phyloP scores from a whole-genome alignment of 2,888 invertebrate species.

The Hybos culiciformis region DNA sequence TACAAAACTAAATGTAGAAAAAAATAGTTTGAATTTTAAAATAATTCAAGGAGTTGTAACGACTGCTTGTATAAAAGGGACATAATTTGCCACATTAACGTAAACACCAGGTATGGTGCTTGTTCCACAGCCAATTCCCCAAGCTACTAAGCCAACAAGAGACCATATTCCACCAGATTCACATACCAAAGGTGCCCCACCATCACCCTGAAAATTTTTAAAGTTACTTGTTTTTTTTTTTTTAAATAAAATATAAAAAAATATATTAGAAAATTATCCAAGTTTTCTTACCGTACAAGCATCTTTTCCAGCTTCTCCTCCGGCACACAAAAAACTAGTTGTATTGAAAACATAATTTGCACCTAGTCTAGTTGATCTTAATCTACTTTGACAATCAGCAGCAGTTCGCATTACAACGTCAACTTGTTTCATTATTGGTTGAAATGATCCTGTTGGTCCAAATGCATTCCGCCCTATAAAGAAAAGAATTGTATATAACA shows the following conservation, averaged over 20 bases:
- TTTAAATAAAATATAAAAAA: background rate
- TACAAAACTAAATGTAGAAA: no score
- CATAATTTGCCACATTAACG: conserved; percentile 53
- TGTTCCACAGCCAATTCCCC: conserved; percentile 48
- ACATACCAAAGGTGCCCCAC: conserved; percentile 36
- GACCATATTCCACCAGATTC: conserved; percentile 27
- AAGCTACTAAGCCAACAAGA: conserved; percentile 40
- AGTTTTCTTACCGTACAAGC: conserved; percentile 56
- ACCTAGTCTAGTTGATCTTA: conserved; percentile 53
- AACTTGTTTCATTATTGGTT: conserved; percentile 59
- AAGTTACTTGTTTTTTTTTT: background rate
- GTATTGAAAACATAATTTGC: conserved; percentile 45
- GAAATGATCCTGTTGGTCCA: conserved; percentile 31
- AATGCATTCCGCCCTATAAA: no score
- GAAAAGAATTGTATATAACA: no score
- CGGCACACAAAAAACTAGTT: conserved; percentile 62
- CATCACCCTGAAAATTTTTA: conserved; percentile 35
- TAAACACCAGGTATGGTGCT: conserved; percentile 63
- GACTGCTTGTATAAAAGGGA: conserved; percentile 49
- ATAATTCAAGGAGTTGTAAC: conserved; percentile 9
- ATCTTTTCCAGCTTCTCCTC: conserved; percentile 61
- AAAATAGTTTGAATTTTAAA: no score
- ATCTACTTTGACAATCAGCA: conserved; percentile 47
- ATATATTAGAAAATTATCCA: background rate
- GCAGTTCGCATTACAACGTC: conserved; percentile 56